Evolutionary conservation across 2,888 invertebrate species (phyloP), one percentile per base, ranked within the genome.

Genomic region (Lordiphosa fenestrarum): DNA sequence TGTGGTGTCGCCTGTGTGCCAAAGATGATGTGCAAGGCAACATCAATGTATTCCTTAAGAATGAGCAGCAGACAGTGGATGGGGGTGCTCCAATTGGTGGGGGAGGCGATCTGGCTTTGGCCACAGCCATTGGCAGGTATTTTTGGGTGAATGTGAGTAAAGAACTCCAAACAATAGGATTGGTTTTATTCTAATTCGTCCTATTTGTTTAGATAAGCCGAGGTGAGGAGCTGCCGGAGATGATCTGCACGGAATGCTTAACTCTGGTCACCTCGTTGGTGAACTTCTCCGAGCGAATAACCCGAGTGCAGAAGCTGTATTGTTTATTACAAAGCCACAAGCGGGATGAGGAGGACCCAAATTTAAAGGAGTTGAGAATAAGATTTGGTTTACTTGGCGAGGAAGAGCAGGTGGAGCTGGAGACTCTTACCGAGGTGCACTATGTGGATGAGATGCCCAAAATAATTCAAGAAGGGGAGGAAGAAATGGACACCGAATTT

Each of bases 291-390:
- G 85, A 87, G 21, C 84, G 86, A 1, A 77, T 87, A 2, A 71
- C 74, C 0, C 84, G 87, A 1, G 88, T 88, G 10, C 88, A 88
- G 49, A 81, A 84, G 40, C 84, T 88, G 62, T 88, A 76, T 48
- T 66, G 67, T n/a, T 73, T 83, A n/a, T 50, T 88, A 6, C 74
- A 73, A 30, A 74, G 71, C 40, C 52, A 58, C 0, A 40, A 61
- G 5, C 50, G 47, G 2, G 30, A 30, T 10, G 37, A 53, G 5
- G 61, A 69, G 6, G 36, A 41, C 0, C 12, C 49, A 1, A 70
- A 75, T 49, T 21, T 83, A 4, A 66, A 58, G 21, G 83, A 67
- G 40, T 37, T 83, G 10, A 77, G 81, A 0, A 15, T 46, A 0
- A 73, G 65, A 49, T 87, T 77, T 39, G 81, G 83, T 0, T 65